Evolutionary conservation across 2,113 vertebrate genomes (phyloP).

Genomic region (Protomyctophum bolini): DNA sequence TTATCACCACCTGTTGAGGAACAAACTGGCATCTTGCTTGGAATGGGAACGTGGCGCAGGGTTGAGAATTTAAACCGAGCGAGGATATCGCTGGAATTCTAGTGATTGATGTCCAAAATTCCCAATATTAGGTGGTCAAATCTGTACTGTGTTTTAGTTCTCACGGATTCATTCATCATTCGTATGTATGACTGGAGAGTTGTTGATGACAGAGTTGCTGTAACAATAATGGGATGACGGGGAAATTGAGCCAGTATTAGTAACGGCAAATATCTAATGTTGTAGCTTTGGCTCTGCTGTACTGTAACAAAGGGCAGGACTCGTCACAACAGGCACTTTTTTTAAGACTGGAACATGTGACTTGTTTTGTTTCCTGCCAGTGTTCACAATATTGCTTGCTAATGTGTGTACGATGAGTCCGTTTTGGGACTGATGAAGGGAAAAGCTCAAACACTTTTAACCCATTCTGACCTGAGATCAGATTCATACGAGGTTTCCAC

Average conservation of each 20-base stretch:
- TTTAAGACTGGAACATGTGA: slow-evolving; percentile 36
- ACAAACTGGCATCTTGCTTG: neutral
- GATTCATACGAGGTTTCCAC: too few species aligned
- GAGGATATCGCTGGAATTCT: slow-evolving; percentile 7
- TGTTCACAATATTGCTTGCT: slow-evolving; percentile 47
- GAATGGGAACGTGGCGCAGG: neutral
- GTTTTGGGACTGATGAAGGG: slow-evolving; percentile 47
- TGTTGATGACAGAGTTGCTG: slow-evolving; percentile 31
- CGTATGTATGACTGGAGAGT: slow-evolving; percentile 30
- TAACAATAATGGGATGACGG: slow-evolving; percentile 32
- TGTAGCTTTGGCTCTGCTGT: slow-evolving; percentile 35
- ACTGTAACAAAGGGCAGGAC: slow-evolving; percentile 23
- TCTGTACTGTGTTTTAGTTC: slow-evolving; percentile 60
- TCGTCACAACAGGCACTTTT: slow-evolving; percentile 46
- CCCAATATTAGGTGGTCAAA: slow-evolving; percentile 27
- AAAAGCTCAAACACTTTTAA: neutral
- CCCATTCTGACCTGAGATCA: too few species aligned
- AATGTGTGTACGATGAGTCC: neutral
- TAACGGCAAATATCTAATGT: slow-evolving; percentile 22
- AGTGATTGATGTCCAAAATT: slow-evolving; percentile 20
- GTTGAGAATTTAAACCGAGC: neutral
- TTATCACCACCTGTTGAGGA: slow-evolving; percentile 4
- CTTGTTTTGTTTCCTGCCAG: slow-evolving; percentile 59
- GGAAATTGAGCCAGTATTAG: slow-evolving; percentile 43
- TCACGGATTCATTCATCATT: slow-evolving; percentile 30